These are phyloP conservation scores for Leptosomus discolor DNA, from an alignment of 2,113 vertebrate species.

Conservation along the genomic window DNA sequence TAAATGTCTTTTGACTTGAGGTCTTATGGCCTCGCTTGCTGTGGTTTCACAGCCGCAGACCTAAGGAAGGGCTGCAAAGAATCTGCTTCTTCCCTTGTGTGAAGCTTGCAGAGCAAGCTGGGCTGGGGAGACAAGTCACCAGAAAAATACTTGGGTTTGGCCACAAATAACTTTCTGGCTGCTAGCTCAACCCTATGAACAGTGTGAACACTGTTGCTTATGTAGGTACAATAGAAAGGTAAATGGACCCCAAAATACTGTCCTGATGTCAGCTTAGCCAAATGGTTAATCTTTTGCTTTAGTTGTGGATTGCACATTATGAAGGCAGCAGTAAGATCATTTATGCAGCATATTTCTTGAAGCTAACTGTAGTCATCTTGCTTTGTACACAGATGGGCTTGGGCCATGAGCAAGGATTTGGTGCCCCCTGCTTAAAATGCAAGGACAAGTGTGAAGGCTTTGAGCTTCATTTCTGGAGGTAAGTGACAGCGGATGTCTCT, in stretches of 20 bases:
- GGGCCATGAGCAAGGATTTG: conserved; percentile 93
- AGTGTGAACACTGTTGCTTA: background rate
- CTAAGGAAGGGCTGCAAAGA: background rate
- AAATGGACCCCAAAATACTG: background rate
- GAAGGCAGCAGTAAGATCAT: background rate
- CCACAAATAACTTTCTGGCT: background rate
- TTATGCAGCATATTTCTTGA: background rate
- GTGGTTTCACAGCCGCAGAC: background rate
- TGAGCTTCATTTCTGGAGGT: conserved; percentile 99
- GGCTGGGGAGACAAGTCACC: background rate
- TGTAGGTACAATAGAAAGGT: fast-evolving
- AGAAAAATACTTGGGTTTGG: background rate
- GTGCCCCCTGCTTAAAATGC: conserved; percentile 93
- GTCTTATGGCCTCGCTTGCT: background rate
- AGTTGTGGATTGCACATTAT: background rate
- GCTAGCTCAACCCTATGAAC: background rate
- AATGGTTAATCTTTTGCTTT: background rate
- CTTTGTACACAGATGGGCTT: conserved; percentile 86
- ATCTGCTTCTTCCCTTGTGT: background rate
- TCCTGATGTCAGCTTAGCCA: background rate
- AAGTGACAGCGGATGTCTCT: conserved; percentile 35
- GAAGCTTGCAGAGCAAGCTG: background rate
- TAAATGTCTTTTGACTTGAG: background rate
- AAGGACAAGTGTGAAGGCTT: conserved; percentile 97
- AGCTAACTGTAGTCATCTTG: background rate